Evolutionary conservation across 2,797 vertebrate genomes (phyloP).

Genomic region (Halcyon leucocephala): DNA sequence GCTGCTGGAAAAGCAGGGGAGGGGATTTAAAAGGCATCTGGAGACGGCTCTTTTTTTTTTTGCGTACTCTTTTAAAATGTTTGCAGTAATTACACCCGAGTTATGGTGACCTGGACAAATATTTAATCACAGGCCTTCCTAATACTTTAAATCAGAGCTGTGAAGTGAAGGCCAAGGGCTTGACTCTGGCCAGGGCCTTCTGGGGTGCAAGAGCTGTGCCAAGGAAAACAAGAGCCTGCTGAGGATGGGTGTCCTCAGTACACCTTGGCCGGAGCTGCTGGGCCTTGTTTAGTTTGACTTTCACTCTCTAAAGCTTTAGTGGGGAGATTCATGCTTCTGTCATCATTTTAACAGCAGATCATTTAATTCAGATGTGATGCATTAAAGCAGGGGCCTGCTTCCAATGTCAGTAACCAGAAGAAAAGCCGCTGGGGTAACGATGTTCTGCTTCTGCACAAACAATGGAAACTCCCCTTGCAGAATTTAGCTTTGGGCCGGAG

Average conservation of each 20-base stretch:
- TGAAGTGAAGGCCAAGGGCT: conserved; percentile 53
- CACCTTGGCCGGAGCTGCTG: conserved; percentile 1
- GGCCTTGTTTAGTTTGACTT: conserved; percentile 37
- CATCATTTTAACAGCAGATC: conserved; percentile 29
- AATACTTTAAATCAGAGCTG: conserved; percentile 46
- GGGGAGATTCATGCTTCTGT: conserved; percentile 53
- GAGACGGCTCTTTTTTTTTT: neutral
- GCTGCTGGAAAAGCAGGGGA: conserved; percentile 22
- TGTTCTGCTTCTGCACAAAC: conserved; percentile 5
- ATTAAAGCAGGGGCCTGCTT: conserved; percentile 15
- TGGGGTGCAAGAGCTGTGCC: neutral
- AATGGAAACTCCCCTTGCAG: neutral
- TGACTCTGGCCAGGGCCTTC: conserved; percentile 6
- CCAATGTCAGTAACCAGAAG: conserved; percentile 2
- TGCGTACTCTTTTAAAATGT: neutral
- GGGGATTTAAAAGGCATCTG: neutral
- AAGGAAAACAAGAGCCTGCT: conserved; percentile 50
- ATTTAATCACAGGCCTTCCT: conserved; percentile 61
- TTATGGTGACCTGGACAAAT: conserved; percentile 66
- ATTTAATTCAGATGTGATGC: conserved; percentile 29
- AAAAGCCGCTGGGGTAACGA: neutral
- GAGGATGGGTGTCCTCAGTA: conserved; percentile 63
- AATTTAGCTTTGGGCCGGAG: neutral
- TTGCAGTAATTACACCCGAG: conserved; percentile 40
- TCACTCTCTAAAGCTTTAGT: neutral